A percentile compares a stretch with the other conserved stretches of the same genome.
Conservation (phyloP, 1,140 invertebrate species). For the Heliconius hewitsoni region DNA sequence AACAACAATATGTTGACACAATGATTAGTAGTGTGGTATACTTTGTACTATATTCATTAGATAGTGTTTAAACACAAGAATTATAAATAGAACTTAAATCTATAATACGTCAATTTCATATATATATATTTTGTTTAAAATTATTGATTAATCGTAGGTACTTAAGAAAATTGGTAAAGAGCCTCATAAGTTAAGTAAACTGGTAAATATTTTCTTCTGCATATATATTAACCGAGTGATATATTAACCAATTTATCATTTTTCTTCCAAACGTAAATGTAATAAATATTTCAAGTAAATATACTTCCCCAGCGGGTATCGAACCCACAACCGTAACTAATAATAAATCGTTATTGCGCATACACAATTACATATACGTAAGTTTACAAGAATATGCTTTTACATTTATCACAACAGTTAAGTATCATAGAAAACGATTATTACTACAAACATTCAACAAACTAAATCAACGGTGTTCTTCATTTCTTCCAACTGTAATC, state of each 20-base stretch:
- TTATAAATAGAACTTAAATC: not conserved
- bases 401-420: conserved; percentile 2
- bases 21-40: not conserved
- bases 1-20: conserved; percentile 1
- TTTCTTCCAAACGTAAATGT: not conserved
- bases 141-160: not conserved
- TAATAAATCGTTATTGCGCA: not conserved
- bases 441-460: conserved; percentile 2
- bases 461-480: not conserved
- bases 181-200: no score
- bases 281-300: not conserved
- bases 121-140: not conserved
- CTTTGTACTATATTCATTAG: not conserved
- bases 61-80: not conserved
- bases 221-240: not conserved
- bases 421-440: conserved; percentile 2
- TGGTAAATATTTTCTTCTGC: no score
- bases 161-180: not conserved
- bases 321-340: not conserved
- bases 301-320: not conserved
- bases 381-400: not conserved
- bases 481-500: not conserved
- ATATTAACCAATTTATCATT: not conserved
- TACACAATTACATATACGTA: not conserved
- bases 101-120: not conserved